phyloP scores from a whole-genome alignment of 2,113 vertebrate species.

The Xerus inauris region DNA sequence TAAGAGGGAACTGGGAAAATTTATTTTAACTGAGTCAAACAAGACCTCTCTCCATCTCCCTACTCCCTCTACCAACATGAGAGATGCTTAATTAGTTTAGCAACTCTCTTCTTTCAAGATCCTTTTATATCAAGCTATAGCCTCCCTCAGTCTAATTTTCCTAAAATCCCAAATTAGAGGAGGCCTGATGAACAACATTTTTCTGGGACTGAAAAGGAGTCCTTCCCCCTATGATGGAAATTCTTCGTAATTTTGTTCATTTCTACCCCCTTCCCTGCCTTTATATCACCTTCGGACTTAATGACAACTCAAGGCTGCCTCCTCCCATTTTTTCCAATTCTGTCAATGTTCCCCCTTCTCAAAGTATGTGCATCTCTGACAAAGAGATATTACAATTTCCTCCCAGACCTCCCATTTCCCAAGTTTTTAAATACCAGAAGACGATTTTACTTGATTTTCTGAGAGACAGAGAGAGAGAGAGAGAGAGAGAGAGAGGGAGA shows the following conservation, averaged over 20 bases:
- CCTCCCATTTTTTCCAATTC: constrained; percentile 39
- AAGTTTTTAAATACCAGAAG: constrained; percentile 42
- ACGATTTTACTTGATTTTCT: not conserved
- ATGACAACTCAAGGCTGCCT: constrained; percentile 36
- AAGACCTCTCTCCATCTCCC: not conserved
- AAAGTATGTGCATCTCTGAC: not conserved
- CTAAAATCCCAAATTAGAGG: constrained; percentile 46
- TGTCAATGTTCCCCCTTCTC: constrained; percentile 12
- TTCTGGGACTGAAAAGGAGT: constrained; percentile 34
- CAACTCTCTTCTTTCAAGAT: constrained; percentile 63
- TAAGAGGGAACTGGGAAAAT: constrained; percentile 33
- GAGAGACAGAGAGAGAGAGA: not conserved
- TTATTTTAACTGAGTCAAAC: constrained; percentile 57
- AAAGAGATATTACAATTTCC: constrained; percentile 43
- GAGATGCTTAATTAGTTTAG: constrained; percentile 71
- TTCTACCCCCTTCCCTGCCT: not conserved
- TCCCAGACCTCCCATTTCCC: not conserved
- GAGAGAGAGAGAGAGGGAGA: too few species aligned
- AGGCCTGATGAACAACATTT: constrained; percentile 57
- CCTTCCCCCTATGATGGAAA: not conserved
- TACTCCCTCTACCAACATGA: not conserved
- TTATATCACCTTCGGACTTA: constrained; percentile 36
- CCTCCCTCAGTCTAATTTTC: constrained; percentile 37
- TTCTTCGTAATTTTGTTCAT: constrained; percentile 56
- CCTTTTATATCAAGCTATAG: constrained; percentile 33